phyloP scores from a whole-genome alignment of 2,113 vertebrate genomes.

The Pollimyrus isidori region DNA sequence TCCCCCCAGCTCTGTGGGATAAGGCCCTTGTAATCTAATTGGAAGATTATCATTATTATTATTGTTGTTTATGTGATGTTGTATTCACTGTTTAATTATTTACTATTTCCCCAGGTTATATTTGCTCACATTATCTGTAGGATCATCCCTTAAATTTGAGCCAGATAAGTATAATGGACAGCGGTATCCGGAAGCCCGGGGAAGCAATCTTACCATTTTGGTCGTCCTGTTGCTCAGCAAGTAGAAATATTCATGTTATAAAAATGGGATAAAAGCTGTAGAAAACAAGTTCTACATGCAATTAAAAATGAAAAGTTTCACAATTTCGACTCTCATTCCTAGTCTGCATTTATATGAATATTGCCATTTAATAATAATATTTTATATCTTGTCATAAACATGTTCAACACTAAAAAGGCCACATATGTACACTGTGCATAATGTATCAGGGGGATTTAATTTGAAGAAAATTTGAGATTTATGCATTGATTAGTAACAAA shows the following conservation, averaged over 20 bases:
- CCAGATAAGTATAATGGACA: neutral
- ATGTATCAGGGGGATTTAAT: neutral
- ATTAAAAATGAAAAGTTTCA: neutral
- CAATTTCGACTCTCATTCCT: neutral
- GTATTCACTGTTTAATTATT: neutral
- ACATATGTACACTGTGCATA: neutral
- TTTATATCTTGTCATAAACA: neutral
- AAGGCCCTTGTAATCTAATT: neutral
- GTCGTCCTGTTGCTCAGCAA: neutral
- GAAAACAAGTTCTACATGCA: neutral
- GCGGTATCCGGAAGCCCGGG: neutral
- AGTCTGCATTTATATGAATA: neutral
- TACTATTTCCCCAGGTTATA: neutral
- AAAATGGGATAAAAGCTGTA: neutral
- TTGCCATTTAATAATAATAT: neutral
- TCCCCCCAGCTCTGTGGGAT: neutral
- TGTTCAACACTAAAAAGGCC: neutral
- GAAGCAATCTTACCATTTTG: neutral
- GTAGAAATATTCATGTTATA: neutral
- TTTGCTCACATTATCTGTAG: neutral
- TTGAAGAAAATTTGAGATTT: neutral
- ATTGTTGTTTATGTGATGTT: neutral
- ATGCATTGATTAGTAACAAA: neutral
- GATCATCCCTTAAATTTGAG: neutral
- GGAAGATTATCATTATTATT: neutral